Conservation (phyloP, 2,888 invertebrate species). For the Thysanoteuthis rhombus region DNA sequence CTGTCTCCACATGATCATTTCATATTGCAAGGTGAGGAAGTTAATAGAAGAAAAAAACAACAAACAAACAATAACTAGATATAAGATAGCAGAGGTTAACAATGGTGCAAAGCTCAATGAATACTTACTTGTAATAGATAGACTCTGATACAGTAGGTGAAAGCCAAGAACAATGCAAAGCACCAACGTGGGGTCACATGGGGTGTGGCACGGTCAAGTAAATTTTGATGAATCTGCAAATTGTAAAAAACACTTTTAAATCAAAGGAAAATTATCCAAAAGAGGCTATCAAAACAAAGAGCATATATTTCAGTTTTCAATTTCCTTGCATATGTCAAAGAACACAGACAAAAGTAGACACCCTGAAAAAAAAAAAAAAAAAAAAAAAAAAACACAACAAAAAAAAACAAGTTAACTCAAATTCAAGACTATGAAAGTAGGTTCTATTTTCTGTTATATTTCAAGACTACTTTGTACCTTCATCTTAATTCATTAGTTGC, state of each 20-base stretch:
- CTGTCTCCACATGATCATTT: no score
- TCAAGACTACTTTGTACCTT: no score
- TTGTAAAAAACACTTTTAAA: background rate
- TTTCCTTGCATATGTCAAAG: background rate
- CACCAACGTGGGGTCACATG: conserved; percentile 50
- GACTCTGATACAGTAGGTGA: conserved; percentile 52
- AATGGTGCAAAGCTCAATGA: background rate
- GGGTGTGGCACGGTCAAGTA: conserved; percentile 56
- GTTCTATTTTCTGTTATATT: no score
- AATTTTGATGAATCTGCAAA: conserved; percentile 54
- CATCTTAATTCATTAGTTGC: no score
- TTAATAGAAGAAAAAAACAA: no score
- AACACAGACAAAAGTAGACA: background rate
- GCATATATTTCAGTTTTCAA: no score
- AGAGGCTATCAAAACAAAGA: background rate
- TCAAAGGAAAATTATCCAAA: background rate
- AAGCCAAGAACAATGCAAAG: conserved; percentile 42
- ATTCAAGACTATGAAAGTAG: no score
- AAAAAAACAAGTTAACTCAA: conserved; percentile 25
- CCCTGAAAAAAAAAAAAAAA: no score
- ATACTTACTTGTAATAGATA: conserved; percentile 54
- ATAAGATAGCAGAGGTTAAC: background rate
- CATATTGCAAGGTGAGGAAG: background rate
- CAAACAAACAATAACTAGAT: no score
- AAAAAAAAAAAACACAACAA: background rate